These are phyloP conservation scores for Eubasilissa splendida DNA, from an alignment of 2,888 invertebrate species.

Conservation along the genomic window DNA sequence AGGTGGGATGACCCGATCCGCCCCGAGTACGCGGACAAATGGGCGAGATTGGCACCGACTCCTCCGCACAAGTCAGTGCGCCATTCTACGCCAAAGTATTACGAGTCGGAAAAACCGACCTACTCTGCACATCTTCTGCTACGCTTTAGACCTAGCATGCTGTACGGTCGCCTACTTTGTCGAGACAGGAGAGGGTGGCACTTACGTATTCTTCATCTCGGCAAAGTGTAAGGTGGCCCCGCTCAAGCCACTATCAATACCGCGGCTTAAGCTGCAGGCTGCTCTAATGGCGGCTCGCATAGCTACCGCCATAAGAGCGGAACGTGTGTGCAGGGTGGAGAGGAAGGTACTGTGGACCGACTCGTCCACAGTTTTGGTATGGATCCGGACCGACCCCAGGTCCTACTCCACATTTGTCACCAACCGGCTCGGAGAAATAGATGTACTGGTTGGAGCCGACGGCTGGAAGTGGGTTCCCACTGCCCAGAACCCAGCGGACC, in stretches of 20 bases:
- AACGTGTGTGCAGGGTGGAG: constrained; percentile 42
- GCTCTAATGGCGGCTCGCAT: neutral
- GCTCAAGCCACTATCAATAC: neutral
- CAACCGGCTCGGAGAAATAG: constrained; percentile 58
- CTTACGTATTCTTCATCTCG: neutral
- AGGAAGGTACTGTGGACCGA: constrained; percentile 59
- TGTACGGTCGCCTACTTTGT: constrained; percentile 13
- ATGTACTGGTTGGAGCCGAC: constrained; percentile 36
- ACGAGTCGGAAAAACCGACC: neutral
- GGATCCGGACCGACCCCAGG: constrained; percentile 58
- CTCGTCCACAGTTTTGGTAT: constrained; percentile 59
- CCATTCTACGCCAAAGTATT: neutral
- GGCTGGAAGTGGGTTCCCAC: constrained; percentile 61
- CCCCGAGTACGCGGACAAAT: neutral
- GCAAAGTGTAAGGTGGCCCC: constrained; percentile 4
- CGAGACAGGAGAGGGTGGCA: neutral
- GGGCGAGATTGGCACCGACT: constrained; percentile 44
- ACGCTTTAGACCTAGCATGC: neutral
- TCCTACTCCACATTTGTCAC: constrained; percentile 59
- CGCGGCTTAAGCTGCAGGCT: neutral
- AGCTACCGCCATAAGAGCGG: neutral
- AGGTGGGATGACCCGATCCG: neutral
- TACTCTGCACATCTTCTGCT: neutral
- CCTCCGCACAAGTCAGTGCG: constrained; percentile 38
- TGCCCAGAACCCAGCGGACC: constrained; percentile 23